Base-by-base conservation (phyloP, 1,140 invertebrate species). In the Coelopa frigida region DNA sequence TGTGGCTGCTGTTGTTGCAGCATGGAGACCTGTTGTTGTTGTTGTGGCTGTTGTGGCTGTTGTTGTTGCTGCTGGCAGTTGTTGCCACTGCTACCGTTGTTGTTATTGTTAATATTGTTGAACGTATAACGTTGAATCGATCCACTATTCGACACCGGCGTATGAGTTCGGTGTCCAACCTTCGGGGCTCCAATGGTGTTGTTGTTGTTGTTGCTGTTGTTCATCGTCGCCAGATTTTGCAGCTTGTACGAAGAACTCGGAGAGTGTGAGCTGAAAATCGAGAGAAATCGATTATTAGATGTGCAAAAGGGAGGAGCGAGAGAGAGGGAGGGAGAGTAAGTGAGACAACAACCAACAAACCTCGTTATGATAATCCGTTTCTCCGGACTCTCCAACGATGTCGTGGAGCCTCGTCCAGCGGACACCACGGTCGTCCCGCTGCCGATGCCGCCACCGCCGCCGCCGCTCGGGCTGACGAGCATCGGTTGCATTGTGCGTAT, bases 11-110 rank as follows among this genome's bases (percentile, higher is more conserved):
- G 45, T 39, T 41, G 65, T 56, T 50, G 60, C 51, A 48, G 64
- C 53, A 57, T 51, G 49, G 59, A 59, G 48, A 55, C 57, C 53
- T 46, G 49, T 44, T 56, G 51, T 23, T 49, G 54, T 32, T 48
- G 56, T 31, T 48, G 49, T 31, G 48, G 54, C 10, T 53, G 54
- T n/a, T 52, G 44, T 38, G 49, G 32, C 22, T 49, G 48, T 22
- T 44, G 45, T 5, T 32, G 21, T 26, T 39, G 42, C 3, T 39
- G 54, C 42, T 42, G 44, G 49, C 48, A 56, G 59, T 53, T 59
- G 49, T 54, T 22, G 48, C 32, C 45, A 44, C 21, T 46, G 54
- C 41, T 40, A 26, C 11, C 36, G 42, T 1, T 44, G 32, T 5
- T 44, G 43, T 23, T 33, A 24, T 32, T 40, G 45, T n/a, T 33